phyloP scores from a whole-genome alignment of 2,113 vertebrate species.

The Stercorarius parasiticus region DNA sequence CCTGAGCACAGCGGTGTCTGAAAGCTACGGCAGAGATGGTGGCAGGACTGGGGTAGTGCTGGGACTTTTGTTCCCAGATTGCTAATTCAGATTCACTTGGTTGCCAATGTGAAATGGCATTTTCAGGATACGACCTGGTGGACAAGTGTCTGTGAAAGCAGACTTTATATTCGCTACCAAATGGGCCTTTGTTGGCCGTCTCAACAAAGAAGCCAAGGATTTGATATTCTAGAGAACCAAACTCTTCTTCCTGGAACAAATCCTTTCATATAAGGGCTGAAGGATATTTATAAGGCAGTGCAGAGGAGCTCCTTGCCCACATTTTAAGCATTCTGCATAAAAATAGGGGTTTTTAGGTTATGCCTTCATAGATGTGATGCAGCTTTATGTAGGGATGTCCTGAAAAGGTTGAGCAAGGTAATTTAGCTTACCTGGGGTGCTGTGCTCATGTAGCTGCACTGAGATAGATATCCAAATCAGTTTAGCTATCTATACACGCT shows the following conservation, averaged over 20 bases:
- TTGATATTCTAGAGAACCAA: neutral
- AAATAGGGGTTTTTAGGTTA: neutral
- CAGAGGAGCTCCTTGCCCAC: neutral
- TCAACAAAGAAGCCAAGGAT: neutral
- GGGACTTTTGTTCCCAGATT: neutral
- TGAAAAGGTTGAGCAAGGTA: neutral
- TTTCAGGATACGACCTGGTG: neutral
- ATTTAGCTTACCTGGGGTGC: neutral
- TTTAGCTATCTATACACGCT: neutral
- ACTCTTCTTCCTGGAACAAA: neutral
- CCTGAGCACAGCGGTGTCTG: neutral
- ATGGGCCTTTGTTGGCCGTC: neutral
- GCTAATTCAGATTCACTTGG: neutral
- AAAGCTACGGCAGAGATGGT: neutral
- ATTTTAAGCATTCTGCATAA: neutral
- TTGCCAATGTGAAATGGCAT: neutral
- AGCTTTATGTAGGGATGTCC: neutral
- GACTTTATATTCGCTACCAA: neutral
- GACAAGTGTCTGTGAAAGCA: neutral
- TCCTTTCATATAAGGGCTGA: neutral
- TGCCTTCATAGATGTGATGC: accelerated
- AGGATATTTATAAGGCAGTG: neutral
- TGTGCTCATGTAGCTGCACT: neutral
- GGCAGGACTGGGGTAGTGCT: neutral
- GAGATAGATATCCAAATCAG: neutral